These are phyloP conservation scores for Malurus leucopterus DNA, from an alignment of 2,797 vertebrate species.

Conservation along the genomic window DNA sequence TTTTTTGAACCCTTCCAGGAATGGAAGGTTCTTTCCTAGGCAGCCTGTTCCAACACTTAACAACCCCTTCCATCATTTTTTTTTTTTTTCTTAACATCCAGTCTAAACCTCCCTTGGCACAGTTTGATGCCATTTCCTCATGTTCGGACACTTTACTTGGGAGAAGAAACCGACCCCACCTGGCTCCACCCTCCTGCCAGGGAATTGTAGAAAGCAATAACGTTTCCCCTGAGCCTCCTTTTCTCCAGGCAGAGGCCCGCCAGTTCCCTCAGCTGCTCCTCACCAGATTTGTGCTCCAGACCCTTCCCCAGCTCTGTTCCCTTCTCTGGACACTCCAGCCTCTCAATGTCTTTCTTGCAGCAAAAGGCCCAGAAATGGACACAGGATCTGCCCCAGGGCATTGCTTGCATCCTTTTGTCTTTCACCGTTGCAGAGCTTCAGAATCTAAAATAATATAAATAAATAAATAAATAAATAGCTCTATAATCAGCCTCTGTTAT, in stretches of 20 bases:
- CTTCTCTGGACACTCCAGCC: neutral
- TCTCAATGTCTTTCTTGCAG: neutral
- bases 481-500: neutral
- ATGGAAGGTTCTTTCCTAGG: too few species aligned
- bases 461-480: neutral
- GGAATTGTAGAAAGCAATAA: too few species aligned
- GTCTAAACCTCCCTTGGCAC: neutral
- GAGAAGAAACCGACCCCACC: neutral
- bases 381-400: neutral
- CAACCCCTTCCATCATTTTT: too few species aligned
- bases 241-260: accelerated
- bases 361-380: neutral
- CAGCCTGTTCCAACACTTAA: neutral
- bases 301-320: accelerated
- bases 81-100: too few species aligned
- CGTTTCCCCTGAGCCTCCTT: accelerated
- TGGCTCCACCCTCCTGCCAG: accelerated
- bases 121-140: neutral
- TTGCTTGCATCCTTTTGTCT: neutral
- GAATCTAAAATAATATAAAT: neutral
- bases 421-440: neutral
- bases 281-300: neutral
- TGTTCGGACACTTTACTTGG: neutral
- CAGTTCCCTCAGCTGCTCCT: neutral
- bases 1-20: neutral